Conservation (phyloP, 2,113 vertebrate species). For the Strix aluco region DNA sequence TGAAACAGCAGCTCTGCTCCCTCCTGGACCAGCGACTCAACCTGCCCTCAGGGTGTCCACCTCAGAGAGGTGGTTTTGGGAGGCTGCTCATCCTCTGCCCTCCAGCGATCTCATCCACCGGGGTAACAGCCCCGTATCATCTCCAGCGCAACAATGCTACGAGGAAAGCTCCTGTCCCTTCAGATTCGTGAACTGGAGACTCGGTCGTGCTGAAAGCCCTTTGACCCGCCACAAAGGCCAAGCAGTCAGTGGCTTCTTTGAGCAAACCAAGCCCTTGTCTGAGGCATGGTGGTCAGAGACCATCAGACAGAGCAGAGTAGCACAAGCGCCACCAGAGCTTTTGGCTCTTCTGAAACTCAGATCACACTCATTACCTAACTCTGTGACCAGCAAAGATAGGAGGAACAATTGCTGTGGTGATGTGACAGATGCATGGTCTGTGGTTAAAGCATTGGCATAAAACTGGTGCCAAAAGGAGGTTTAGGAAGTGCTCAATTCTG, state of each 20-base stretch:
- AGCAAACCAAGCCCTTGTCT: background rate
- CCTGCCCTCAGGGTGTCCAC: background rate
- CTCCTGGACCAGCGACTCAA: background rate
- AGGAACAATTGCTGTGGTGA: background rate
- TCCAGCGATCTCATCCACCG: background rate
- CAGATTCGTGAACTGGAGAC: background rate
- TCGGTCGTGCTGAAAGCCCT: background rate
- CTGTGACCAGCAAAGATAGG: background rate
- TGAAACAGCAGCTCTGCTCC: background rate
- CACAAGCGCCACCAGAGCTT: background rate
- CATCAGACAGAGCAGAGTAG: background rate
- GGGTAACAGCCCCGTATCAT: fast-evolving
- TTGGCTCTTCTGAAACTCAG: background rate
- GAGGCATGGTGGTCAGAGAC: background rate
- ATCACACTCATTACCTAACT: background rate
- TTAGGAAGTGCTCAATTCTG: background rate
- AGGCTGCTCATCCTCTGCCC: background rate
- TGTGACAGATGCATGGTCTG: background rate
- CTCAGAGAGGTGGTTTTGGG: fast-evolving
- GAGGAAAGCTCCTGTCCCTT: background rate
- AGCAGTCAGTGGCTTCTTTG: fast-evolving
- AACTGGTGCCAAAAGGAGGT: background rate
- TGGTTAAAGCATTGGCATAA: background rate
- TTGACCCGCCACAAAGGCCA: background rate
- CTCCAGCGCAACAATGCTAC: fast-evolving